Evolutionary conservation across 2,797 vertebrate species (phyloP).

Genomic region (Sciaenops ocellatus): DNA sequence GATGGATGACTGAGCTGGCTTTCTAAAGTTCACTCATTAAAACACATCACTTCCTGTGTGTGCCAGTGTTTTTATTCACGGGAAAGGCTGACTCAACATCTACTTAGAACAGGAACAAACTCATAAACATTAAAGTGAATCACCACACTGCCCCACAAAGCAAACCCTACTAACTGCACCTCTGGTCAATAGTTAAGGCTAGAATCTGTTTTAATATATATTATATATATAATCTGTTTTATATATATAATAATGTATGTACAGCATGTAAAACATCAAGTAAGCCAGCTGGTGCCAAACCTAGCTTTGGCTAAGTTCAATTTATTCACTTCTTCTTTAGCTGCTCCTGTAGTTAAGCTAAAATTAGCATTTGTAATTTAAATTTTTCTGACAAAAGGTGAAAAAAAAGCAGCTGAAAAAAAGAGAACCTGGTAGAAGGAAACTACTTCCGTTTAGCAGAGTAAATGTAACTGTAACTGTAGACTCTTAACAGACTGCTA

Average conservation of each 20-base stretch:
- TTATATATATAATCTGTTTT: too few relatives aligned
- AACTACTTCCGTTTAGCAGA: neutral
- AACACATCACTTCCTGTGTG: constrained; percentile 11
- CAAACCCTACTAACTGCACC: neutral
- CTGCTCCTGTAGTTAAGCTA: too few relatives aligned
- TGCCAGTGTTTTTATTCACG: constrained; percentile 3
- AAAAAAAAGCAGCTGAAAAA: too few relatives aligned
- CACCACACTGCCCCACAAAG: neutral
- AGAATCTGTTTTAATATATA: neutral
- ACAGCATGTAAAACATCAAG: too few relatives aligned
- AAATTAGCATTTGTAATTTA: too few relatives aligned
- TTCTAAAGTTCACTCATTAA: neutral
- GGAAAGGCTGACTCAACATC: neutral
- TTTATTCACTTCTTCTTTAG: too few relatives aligned
- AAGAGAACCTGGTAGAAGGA: neutral
- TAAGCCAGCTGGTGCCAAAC: too few relatives aligned
- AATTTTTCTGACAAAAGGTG: neutral
- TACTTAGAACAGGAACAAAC: constrained; percentile 5
- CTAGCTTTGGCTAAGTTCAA: too few relatives aligned
- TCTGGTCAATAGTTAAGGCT: neutral
- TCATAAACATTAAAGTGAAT: neutral
- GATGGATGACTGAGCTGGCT: neutral
- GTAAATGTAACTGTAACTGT: neutral
- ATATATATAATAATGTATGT: too few relatives aligned
- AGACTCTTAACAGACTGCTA: too few relatives aligned